These are phyloP conservation scores for Heloderma charlesbogerti DNA, from an alignment of 2,113 vertebrate species.

Conservation along the genomic window DNA sequence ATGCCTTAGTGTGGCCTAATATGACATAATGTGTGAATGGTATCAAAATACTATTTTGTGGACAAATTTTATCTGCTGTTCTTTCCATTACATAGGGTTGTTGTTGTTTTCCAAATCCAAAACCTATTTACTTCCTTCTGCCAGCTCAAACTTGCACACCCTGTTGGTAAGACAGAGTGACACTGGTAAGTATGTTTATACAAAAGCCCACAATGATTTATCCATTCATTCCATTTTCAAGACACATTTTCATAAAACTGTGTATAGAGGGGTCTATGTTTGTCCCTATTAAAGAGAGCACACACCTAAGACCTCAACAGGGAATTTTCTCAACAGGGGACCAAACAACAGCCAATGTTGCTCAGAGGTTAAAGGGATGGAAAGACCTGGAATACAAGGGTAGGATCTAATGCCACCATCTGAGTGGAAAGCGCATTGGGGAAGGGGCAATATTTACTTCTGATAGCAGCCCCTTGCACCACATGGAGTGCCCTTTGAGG, in stretches of 20 bases:
- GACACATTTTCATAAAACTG: neutral
- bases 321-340: neutral
- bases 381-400: rapidly evolving
- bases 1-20: no score
- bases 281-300: neutral
- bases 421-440: no score
- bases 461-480: neutral
- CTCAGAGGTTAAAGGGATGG: neutral
- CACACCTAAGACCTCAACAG: neutral
- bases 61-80: neutral
- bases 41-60: neutral
- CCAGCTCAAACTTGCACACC: neutral
- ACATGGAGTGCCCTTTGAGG: neutral
- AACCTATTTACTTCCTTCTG: neutral
- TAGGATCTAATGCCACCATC: neutral
- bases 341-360: neutral
- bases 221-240: neutral
- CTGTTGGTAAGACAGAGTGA: neutral
- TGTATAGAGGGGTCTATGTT: neutral
- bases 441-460: neutral
- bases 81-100: neutral
- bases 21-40: no score
- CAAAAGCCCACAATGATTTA: neutral
- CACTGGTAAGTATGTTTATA: neutral
- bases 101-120: neutral